Percentiles rank a stretch among this genome's conserved stretches.
phyloP scores from a whole-genome alignment of 2,888 invertebrate genomes.

The Tipula lateralis region DNA sequence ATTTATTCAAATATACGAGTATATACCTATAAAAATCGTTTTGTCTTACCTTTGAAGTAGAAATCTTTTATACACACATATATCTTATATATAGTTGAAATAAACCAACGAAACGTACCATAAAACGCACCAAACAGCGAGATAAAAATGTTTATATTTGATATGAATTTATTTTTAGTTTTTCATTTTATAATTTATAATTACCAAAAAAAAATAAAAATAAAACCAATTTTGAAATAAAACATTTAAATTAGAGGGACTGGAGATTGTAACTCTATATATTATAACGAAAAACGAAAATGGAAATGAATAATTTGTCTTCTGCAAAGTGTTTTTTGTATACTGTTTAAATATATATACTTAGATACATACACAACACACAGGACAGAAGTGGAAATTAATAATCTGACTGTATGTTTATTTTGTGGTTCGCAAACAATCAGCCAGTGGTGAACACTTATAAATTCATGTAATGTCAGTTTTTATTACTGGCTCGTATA shows the following conservation, averaged over 20 bases:
- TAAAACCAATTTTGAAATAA: not conserved
- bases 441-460: not conserved
- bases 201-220: not conserved
- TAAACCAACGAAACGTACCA: not conserved
- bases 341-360: not conserved
- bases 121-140: not conserved
- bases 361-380: too few relatives aligned
- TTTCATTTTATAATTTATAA: not conserved
- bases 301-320: not conserved
- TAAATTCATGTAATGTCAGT: not conserved
- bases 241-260: slow-evolving; percentile 19
- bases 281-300: not conserved
- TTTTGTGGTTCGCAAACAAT: not conserved
- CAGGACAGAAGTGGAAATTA: not conserved
- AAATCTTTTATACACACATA: not conserved
- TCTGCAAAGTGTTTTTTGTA: not conserved
- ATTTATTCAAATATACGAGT: not conserved
- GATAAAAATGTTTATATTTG: slow-evolving; percentile 13
- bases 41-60: not conserved
- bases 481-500: not conserved
- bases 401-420: not conserved
- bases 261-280: not conserved
- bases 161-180: not conserved
- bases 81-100: not conserved
- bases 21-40: not conserved